phyloP scores from a whole-genome alignment of 2,113 vertebrate species.

The Aegypius monachus region DNA sequence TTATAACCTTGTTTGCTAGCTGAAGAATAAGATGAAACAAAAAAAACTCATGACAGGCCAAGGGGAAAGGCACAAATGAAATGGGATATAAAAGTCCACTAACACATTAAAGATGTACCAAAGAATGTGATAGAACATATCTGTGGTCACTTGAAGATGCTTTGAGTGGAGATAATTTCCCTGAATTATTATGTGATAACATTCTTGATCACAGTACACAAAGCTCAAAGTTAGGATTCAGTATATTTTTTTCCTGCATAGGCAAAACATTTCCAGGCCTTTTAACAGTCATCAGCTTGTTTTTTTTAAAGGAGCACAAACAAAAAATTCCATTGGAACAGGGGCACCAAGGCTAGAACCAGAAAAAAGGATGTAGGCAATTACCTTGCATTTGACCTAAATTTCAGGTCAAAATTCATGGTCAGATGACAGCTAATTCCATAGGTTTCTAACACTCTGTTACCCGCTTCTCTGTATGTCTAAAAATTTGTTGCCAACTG shows the following conservation, averaged over 20 bases:
- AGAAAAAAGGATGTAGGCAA: background rate
- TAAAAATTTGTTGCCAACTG: background rate
- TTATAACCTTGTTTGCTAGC: background rate
- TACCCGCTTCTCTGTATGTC: background rate
- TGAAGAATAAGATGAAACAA: slow-evolving; percentile 7
- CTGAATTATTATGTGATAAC: slow-evolving; percentile 53
- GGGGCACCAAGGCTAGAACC: background rate
- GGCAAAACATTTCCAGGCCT: slow-evolving; percentile 8
- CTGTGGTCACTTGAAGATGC: slow-evolving; percentile 41
- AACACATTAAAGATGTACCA: slow-evolving; percentile 42
- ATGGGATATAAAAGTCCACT: slow-evolving; percentile 14
- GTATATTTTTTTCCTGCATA: background rate
- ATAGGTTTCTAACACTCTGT: background rate
- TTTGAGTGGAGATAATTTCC: slow-evolving; percentile 33
- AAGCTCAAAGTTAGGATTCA: background rate
- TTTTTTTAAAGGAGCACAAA: background rate
- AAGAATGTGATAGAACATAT: slow-evolving; percentile 26
- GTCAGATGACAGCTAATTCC: background rate
- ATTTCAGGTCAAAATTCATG: background rate
- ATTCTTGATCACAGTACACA: background rate
- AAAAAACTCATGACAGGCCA: background rate
- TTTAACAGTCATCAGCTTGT: background rate
- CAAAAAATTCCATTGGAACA: background rate
- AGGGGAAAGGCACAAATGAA: slow-evolving; percentile 13
- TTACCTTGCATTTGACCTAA: background rate